Percentiles rank a stretch among this genome's conserved stretches.
Evolutionary conservation across 2,888 invertebrate species (phyloP).

Genomic region (Drepana falcataria): DNA sequence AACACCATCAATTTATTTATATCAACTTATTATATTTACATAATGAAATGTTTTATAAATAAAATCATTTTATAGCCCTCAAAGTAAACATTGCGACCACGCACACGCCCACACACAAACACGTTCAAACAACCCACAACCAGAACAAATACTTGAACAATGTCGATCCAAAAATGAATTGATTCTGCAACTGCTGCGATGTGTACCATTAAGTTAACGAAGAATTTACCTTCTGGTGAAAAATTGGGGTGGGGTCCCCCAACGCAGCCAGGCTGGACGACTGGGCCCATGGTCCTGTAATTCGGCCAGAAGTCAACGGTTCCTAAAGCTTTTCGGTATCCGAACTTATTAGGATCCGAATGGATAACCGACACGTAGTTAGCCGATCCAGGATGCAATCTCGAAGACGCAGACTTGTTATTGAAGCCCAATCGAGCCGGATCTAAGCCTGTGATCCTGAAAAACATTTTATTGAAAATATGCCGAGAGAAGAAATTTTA

Average conservation of each 20-base stretch:
- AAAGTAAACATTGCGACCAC: too few relatives aligned
- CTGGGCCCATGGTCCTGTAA: slow-evolving; percentile 35
- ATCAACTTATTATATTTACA: too few relatives aligned
- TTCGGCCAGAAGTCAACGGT: slow-evolving; percentile 69
- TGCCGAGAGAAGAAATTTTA: not conserved
- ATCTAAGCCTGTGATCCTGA: slow-evolving; percentile 63
- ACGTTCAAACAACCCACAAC: too few relatives aligned
- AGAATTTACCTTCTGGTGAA: slow-evolving; percentile 42
- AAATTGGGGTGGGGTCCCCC: slow-evolving; percentile 29
- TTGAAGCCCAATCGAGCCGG: slow-evolving; percentile 56
- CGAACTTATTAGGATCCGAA: slow-evolving; percentile 59
- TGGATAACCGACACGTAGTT: slow-evolving; percentile 50
- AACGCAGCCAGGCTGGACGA: slow-evolving; percentile 57
- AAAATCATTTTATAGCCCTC: too few relatives aligned
- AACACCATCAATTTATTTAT: too few relatives aligned
- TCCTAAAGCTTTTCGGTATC: slow-evolving; percentile 39
- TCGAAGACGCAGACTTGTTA: slow-evolving; percentile 26
- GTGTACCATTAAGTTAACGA: too few relatives aligned
- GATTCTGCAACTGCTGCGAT: too few relatives aligned
- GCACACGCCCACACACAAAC: too few relatives aligned
- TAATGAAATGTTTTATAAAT: too few relatives aligned
- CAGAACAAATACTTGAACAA: too few relatives aligned
- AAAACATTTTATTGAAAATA: slow-evolving; percentile 4
- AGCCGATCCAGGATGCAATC: slow-evolving; percentile 48
- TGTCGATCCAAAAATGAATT: too few relatives aligned